These are phyloP conservation scores for Didymodactylos carnosus DNA, from an alignment of 2,888 invertebrate genomes.

Conservation along the genomic window DNA sequence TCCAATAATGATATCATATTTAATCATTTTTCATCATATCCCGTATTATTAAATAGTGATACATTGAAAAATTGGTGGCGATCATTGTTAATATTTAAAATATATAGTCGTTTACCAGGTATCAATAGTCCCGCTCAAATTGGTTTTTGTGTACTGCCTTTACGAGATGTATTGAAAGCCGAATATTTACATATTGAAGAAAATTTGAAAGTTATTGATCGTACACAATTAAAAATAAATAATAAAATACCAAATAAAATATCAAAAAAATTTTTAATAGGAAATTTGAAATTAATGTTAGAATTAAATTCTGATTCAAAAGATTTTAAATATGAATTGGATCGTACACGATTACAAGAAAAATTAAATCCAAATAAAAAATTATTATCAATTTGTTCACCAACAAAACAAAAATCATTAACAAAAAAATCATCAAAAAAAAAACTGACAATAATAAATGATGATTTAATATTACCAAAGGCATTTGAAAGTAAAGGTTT, in stretches of 20 bases:
- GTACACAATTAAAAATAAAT: neutral
- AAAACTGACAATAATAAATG: neutral
- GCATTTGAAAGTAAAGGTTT: neutral
- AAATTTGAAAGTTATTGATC: constrained; percentile 6
- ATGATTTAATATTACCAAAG: neutral
- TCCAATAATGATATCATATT: constrained; percentile 18
- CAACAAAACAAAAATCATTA: constrained; percentile 15
- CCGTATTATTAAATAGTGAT: constrained; percentile 30
- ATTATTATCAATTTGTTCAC: no score
- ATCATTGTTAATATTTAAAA: constrained; percentile 28
- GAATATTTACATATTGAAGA: constrained; percentile 1
- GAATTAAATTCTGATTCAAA: constrained; percentile 30
- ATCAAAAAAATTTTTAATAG: constrained; percentile 21
- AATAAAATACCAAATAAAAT: neutral
- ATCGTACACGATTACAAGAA: constrained; percentile 23
- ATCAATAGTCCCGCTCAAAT: neutral
- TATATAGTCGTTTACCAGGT: constrained; percentile 21
- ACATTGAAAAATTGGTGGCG: constrained; percentile 33
- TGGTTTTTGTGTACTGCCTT: constrained; percentile 1
- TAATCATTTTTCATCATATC: constrained; percentile 29
- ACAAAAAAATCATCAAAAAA: neutral
- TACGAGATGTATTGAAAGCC: constrained; percentile 5
- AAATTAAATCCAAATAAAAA: constrained; percentile 25
- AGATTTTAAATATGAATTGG: constrained; percentile 27
- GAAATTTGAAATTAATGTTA: constrained; percentile 21